Base-by-base conservation (phyloP, 2,888 invertebrate species). In the Muscina levida region DNA sequence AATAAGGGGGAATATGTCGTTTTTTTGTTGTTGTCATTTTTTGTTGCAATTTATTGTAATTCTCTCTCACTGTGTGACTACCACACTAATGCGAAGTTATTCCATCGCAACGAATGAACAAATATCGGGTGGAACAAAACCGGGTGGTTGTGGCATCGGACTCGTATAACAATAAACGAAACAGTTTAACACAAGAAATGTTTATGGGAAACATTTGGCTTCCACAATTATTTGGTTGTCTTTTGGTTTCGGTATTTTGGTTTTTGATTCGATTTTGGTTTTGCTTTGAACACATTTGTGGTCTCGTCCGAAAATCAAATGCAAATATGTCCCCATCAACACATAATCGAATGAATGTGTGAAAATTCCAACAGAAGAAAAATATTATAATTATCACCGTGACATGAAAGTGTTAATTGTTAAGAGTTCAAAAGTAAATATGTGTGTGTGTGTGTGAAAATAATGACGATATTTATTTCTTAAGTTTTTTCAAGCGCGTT, bases 341-440 rank as follows among this genome's bases (percentile, higher is more conserved):
- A n/a, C n/a, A n/a, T n/a, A 31, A 5, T 31, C 4, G 31, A 31
- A 31, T 31, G 31, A 62, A 59, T 59, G 37, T 62, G 39, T 62
- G 42, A 42, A 62, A 42, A 62, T 42, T 62, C 17, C 11, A 62
- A 15, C 62, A 62, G 62, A 19, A 22, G 62, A 31, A 57, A 65
- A 66, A 44, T 74, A 48, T 53, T 31, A 51, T 37, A 80, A 80
- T 80, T 80, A 80, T 67, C 77, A 74, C 59, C 77, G 67, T 73
- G 77, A 77, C 80, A 71, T 59, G 66, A 67, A 77, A 73, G 80
- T 77, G 80, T 80, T 80, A 80, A 80, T 80, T 80, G 59, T 74
- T 46, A 37, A 37, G 66, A 80, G 67, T 57, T 66, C 67, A 22
- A 46, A n/a, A 71, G 73, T 77, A 51, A 5, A 5, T n/a, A 73